Percentiles rank a stretch among this genome's conserved stretches.
phyloP scores from a whole-genome alignment of 2,797 vertebrate genomes.

The Sarcoramphus papa region DNA sequence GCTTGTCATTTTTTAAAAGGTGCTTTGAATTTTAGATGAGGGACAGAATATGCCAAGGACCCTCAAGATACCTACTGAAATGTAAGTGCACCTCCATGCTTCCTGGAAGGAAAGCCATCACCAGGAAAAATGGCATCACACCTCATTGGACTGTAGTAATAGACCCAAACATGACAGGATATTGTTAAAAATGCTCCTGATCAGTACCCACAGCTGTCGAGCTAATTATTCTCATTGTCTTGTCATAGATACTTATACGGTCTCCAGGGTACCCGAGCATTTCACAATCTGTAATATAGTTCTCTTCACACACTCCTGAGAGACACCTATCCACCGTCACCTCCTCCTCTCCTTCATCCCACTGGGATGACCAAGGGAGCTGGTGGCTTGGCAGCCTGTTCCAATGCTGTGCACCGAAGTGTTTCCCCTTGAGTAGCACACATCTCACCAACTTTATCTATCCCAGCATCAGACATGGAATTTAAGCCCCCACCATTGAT shows the following conservation, averaged over 20 bases:
- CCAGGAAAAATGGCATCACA: constrained; percentile 10
- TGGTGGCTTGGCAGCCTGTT: neutral
- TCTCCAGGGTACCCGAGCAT: neutral
- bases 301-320: neutral
- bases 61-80: constrained; percentile 4
- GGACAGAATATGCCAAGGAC: neutral
- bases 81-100: neutral
- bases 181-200: constrained; percentile 18
- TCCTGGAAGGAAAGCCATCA: neutral
- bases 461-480: neutral
- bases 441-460: neutral
- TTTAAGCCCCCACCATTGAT: neutral
- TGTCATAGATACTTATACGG: neutral
- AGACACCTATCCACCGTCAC: neutral
- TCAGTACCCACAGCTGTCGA: neutral
- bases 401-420: fast-evolving
- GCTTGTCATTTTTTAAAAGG: neutral
- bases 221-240: constrained; percentile 33
- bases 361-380: neutral
- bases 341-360: neutral
- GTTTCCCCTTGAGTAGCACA: neutral
- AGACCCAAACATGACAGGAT: constrained; percentile 21
- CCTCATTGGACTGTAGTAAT: constrained; percentile 31
- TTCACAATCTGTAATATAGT: neutral
- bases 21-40: constrained; percentile 17